Evolutionary conservation across 2,888 invertebrate genomes (phyloP).

Genomic region (Tenthredo livida): DNA sequence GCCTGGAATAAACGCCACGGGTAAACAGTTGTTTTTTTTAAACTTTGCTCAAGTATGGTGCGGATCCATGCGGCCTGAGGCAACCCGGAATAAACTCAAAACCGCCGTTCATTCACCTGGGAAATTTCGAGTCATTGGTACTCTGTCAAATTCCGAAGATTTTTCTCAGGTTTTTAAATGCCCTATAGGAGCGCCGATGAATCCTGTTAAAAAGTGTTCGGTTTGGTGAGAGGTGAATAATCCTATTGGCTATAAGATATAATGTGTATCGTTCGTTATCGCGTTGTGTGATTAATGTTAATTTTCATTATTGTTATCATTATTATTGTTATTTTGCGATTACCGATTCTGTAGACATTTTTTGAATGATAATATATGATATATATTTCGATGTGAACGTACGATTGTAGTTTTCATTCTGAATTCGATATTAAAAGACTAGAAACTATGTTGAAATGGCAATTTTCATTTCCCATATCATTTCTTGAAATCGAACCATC

Average conservation of each 20-base stretch:
- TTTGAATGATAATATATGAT: no score
- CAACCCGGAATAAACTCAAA: constrained; percentile 88
- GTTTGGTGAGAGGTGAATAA: constrained; percentile 81
- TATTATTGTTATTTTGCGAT: no score
- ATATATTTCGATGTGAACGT: not conserved
- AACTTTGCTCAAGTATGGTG: constrained; percentile 95
- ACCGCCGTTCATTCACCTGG: constrained; percentile 93
- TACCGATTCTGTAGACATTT: no score
- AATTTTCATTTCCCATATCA: constrained; percentile 25
- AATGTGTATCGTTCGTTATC: no score
- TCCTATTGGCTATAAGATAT: constrained; percentile 48
- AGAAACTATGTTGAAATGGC: not conserved
- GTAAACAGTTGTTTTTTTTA: constrained; percentile 92
- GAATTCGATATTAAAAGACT: not conserved
- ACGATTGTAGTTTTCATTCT: constrained; percentile 13
- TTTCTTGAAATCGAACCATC: constrained; percentile 85
- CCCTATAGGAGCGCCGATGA: constrained; percentile 88
- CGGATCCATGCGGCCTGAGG: constrained; percentile 90
- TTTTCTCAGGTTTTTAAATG: constrained; percentile 88
- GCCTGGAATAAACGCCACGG: constrained; percentile 87
- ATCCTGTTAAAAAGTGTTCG: constrained; percentile 87
- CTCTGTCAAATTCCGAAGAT: constrained; percentile 88
- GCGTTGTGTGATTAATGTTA: no score
- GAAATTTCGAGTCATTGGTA: constrained; percentile 89
- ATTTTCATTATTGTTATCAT: no score